These are phyloP conservation scores for Neuroterus valhalla DNA, from an alignment of 1,140 invertebrate genomes.

Conservation along the genomic window DNA sequence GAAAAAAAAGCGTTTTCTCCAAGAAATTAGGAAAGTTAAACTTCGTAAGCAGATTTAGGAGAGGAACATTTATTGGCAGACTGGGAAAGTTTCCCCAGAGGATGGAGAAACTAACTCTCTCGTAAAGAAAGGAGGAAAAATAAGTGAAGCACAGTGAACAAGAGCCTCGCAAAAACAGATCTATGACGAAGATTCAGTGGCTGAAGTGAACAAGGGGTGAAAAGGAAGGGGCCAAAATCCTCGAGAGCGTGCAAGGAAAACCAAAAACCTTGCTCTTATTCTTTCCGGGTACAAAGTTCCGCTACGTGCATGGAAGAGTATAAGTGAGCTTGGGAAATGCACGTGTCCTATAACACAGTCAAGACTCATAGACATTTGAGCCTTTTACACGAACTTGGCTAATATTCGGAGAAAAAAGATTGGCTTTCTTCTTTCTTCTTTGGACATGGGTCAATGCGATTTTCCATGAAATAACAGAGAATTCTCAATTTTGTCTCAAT, in stretches of 20 bases:
- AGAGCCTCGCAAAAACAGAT: neutral
- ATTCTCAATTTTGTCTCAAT: too few relatives aligned
- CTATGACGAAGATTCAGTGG: constrained; percentile 16
- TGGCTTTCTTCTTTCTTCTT: neutral
- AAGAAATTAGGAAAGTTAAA: too few relatives aligned
- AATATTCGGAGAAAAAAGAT: neutral
- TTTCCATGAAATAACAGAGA: too few relatives aligned
- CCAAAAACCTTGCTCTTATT: constrained; percentile 19
- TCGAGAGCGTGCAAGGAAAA: constrained; percentile 36
- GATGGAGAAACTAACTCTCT: constrained; percentile 13
- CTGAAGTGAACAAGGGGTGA: constrained; percentile 13
- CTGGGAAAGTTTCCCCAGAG: neutral
- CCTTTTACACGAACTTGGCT: constrained; percentile 1
- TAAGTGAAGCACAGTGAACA: constrained; percentile 16
- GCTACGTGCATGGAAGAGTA: neutral
- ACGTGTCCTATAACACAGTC: constrained; percentile 15
- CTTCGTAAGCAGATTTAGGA: too few relatives aligned
- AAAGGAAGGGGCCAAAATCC: constrained; percentile 26
- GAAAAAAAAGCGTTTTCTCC: too few relatives aligned
- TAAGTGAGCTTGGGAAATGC: neutral
- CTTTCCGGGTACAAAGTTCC: constrained; percentile 28
- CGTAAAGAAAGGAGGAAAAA: constrained; percentile 19
- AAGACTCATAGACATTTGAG: constrained; percentile 15
- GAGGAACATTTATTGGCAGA: too few relatives aligned
- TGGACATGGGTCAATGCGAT: too few relatives aligned